Evolutionary conservation across 2,888 invertebrate genomes (phyloP).

Genomic region (Meandrusa payeni): DNA sequence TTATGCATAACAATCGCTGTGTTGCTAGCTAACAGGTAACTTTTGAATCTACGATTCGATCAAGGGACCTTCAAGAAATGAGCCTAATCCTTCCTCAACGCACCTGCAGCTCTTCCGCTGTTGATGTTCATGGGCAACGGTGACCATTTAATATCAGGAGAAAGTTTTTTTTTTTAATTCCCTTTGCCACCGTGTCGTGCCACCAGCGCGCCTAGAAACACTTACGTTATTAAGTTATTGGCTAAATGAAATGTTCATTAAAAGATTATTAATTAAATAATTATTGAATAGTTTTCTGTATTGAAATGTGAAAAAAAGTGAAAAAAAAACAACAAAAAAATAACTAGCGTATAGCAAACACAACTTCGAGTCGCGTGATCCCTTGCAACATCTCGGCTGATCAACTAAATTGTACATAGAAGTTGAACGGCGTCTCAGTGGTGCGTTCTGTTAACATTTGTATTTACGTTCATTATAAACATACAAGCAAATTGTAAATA

Average conservation of each 20-base stretch:
- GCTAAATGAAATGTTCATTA: constrained; percentile 53
- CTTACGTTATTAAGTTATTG: constrained; percentile 36
- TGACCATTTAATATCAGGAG: too few species aligned
- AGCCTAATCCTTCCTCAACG: too few species aligned
- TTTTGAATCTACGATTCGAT: too few species aligned
- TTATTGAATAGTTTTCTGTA: constrained; percentile 60
- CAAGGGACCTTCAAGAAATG: too few species aligned
- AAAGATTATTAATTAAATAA: constrained; percentile 55
- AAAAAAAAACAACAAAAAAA: constrained; percentile 44
- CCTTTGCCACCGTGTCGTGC: too few species aligned
- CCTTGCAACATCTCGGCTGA: constrained; percentile 35
- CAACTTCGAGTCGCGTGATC: constrained; percentile 26
- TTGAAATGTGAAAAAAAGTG: constrained; percentile 50
- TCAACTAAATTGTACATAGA: constrained; percentile 57
- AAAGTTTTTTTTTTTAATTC: too few species aligned
- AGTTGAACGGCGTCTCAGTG: constrained; percentile 31
- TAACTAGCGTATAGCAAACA: constrained; percentile 46
- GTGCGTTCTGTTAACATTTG: constrained; percentile 42
- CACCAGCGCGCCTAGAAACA: constrained; percentile 35
- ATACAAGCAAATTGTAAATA: constrained; percentile 66
- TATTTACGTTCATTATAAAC: constrained; percentile 54
- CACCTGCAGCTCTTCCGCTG: too few species aligned
- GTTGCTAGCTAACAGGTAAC: too few species aligned
- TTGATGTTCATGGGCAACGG: too few species aligned
- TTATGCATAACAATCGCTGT: too few species aligned